A percentile compares a stretch with the other conserved stretches of the same genome.
Conservation (phyloP, 2,888 invertebrate genomes). For the Actias luna region DNA sequence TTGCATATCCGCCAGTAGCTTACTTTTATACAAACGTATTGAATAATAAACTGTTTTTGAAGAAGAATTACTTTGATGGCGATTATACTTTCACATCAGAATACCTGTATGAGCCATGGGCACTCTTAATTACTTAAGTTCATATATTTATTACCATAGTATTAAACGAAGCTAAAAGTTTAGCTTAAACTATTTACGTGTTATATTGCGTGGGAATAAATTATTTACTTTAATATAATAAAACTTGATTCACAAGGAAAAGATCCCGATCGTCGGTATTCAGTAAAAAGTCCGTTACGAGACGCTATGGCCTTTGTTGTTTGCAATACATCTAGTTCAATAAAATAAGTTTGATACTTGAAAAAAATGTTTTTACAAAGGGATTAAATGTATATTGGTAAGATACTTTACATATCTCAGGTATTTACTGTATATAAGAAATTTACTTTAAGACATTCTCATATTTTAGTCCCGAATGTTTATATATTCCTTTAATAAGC, state of each 20-base stretch:
- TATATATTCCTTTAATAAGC: too few relatives aligned
- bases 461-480: too few relatives aligned
- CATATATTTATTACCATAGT: neutral
- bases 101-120: too few relatives aligned
- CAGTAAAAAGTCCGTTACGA: constrained; percentile 75
- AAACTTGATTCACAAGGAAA: constrained; percentile 54
- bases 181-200: neutral
- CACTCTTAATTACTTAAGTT: neutral
- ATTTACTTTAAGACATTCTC: too few relatives aligned
- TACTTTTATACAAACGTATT: neutral
- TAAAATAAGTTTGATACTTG: constrained; percentile 47
- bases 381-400: neutral
- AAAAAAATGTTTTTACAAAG: neutral
- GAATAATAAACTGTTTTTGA: neutral
- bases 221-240: constrained; percentile 44
- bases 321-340: constrained; percentile 31
- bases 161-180: neutral
- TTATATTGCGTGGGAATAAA: constrained; percentile 64
- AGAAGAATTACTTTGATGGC: too few relatives aligned
- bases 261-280: constrained; percentile 60
- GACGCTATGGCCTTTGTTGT: constrained; percentile 71
- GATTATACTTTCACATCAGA: too few relatives aligned
- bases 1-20: neutral
- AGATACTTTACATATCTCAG: neutral
- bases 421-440: neutral